Base-by-base conservation (phyloP, 2,797 vertebrate genomes). In the Microcaecilia unicolor region DNA sequence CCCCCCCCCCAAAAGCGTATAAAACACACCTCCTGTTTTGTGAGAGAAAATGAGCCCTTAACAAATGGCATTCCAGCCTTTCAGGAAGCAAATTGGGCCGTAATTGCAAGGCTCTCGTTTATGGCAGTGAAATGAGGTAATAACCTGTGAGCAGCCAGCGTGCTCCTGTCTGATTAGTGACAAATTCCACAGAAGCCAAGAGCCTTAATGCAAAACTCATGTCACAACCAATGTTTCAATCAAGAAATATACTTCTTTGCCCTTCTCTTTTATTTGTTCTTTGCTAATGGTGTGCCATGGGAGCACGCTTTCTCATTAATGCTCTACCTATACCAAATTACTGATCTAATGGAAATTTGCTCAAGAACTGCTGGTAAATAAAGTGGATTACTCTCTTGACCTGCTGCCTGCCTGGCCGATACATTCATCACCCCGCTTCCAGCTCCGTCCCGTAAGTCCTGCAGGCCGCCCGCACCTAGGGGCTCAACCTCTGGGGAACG, bases 361-460 rank as follows among this genome's bases (percentile, higher is more conserved):
- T 61, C 44, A 11, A 3, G 28, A 54, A 59, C 24, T 64, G 58
- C 55, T 58, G 64, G 65, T 55, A 37, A 45, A 34, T 18, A 54
- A 60, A 19, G 58, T 41, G 19, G 18, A 49, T 42, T 62, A 51
- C 43, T n/a, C n/a, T n/a, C n/a, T n/a, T n/a, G n/a, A n/a, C n/a
- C n/a, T n/a, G n/a, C n/a, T n/a, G n/a, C n/a, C n/a, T n/a, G n/a
- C n/a, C n/a, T n/a, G n/a, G n/a, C n/a, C n/a, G n/a, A n/a, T n/a
- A n/a, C n/a, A n/a, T n/a, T n/a, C n/a, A n/a, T n/a, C n/a, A n/a
- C n/a, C n/a, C n/a, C n/a, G n/a, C n/a, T n/a, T n/a, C n/a, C n/a
- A n/a, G n/a, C n/a, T n/a, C n/a, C n/a, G n/a, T n/a, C n/a, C n/a
- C n/a, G n/a, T n/a, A n/a, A n/a, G n/a, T n/a, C n/a, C n/a, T n/a